Percentiles rank a stretch among this genome's conserved stretches.
Conservation (phyloP, 1,140 invertebrate species). For the Teleogryllus occipitalis region DNA sequence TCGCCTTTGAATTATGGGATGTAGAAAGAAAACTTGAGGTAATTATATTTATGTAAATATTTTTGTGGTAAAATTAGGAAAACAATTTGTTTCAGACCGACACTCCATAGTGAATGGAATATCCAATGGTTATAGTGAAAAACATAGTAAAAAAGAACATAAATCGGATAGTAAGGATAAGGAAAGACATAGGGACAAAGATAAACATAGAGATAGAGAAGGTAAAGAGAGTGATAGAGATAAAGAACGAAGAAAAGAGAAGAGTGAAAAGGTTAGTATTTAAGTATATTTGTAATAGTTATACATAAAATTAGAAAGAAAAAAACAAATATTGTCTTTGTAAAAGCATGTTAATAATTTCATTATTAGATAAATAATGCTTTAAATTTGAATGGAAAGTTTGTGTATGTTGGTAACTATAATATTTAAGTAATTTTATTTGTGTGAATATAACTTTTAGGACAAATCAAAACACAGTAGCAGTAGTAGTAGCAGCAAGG, state of each 20-base stretch:
- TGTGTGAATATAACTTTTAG: conserved; percentile 12
- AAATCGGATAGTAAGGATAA: conserved; percentile 57
- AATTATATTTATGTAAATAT: background rate
- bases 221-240: conserved; percentile 36
- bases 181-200: conserved; percentile 24
- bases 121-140: conserved; percentile 55
- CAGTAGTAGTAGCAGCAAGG: conserved; percentile 24
- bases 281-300: background rate
- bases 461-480: conserved; percentile 46
- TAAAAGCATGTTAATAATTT: too few relatives aligned
- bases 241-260: conserved; percentile 36
- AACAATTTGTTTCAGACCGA: conserved; percentile 15
- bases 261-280: conserved; percentile 30
- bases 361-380: too few relatives aligned
- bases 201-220: conserved; percentile 27
- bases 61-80: background rate
- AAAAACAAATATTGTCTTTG: too few relatives aligned
- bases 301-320: too few relatives aligned
- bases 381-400: too few relatives aligned
- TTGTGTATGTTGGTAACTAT: too few relatives aligned
- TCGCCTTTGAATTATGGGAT: too few relatives aligned
- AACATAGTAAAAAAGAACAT: conserved; percentile 48
- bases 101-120: conserved; percentile 53
- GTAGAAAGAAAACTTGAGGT: background rate
- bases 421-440: background rate